Evolutionary conservation across 2,113 vertebrate species (phyloP), one percentile per base, ranked within the genome.

Genomic region (Myiozetetes cayanensis): DNA sequence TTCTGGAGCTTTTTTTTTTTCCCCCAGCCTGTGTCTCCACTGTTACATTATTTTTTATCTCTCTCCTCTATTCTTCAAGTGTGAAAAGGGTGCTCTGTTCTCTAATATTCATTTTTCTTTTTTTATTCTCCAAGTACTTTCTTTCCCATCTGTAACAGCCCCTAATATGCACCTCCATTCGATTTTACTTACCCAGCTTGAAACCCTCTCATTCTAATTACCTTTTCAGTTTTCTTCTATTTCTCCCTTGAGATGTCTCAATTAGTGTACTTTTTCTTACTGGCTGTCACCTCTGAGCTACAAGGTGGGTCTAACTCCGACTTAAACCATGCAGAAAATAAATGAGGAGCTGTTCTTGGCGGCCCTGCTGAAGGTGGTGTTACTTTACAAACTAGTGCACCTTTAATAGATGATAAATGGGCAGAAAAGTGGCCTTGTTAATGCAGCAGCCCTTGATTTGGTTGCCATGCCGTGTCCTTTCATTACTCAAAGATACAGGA

Each of bases 361-460:
- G 10, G 97, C 96, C 93, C 61, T 96, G 97, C 96, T 86, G 97
- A 98, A 98, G 98, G 97, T 97, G 97, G 97, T 96, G 96, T 97
- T 97, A 96, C 98, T 97, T 98, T 97, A 97, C 98, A 97, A 98
- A 98, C 96, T 95, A 94, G 97, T 81, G 79, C 97, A 96, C 97
- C 97, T 98, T 98, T 98, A 98, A 98, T 98, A 98, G 98, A 98
- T 98, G 98, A 98, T 98, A 98, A 98, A 98, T 98, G 98, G 96
- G 96, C 96, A 96, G 96, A 96, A 97, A 97, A 97, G 96, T 89
- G 94, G 97, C 97, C 97, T 98, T 98, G 96, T 98, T 98, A 98
- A 98, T 98, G 97, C 95, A 91, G 88, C 92, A 92, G 96, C 95
- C 96, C 95, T 97, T 90, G 97, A 97, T 97, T 96, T 93, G 43